Evolutionary conservation across 2,113 vertebrate genomes (phyloP), one percentile per base, ranked within the genome.

Genomic region (Piaya cayana): DNA sequence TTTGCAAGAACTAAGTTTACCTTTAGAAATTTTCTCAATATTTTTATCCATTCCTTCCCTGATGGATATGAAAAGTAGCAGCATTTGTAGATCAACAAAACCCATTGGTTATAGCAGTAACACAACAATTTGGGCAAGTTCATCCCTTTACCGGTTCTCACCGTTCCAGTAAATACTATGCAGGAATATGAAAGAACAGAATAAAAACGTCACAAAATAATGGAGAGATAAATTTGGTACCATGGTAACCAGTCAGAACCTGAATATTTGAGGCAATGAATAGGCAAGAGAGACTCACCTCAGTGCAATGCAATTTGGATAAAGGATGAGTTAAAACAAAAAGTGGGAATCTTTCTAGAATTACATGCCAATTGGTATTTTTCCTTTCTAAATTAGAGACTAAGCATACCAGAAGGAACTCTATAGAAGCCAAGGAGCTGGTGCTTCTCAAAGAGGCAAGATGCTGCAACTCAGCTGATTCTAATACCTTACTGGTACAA

Each of bases 351-450:
- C 91, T 34, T 93, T 45, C 84, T 79, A 91, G 81, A 92, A 88
- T 84, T 92, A 86, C 43, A 45, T 1, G 19, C 50, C 60, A 94
- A 75, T 56, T 92, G 64, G 60, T 91, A 75, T 56, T 92, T 93
- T 91, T 95, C 69, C 80, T 92, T 88, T 67, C 91, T 86, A 93
- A 95, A 93, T 93, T 88, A 94, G 47, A 83, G 71, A 74, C 68
- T 78, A 86, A 93, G 49, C 47, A 64, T n/a, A 86, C 60, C 86
- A 90, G 68, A 96, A 95, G 56, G 55, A 96, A 71, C 45, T 80
- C 76, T 47, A 22, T 52, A 90, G 86, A 88, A 79, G 81, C 67
- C 50, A 86, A 90, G 72, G 82, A 93, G 76, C 92, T 67, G 68
- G 59, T 88, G 82, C 34, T 39, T 93, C 86, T 67, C 79, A 86